These are phyloP conservation scores for Cataglyphis altisquamis DNA, from an alignment of 2,888 invertebrate species.

Conservation along the genomic window DNA sequence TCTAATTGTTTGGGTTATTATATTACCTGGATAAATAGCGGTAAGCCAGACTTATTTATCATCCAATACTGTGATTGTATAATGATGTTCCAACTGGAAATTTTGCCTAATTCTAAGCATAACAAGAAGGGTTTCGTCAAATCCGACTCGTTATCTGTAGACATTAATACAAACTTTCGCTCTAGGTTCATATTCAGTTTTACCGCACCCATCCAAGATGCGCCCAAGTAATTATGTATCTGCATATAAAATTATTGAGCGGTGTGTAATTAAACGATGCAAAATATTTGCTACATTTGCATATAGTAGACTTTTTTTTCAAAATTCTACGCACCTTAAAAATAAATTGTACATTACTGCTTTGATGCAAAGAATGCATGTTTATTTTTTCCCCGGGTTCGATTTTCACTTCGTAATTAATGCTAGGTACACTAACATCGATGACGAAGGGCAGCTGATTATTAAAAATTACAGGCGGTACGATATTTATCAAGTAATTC, in stretches of 20 bases:
- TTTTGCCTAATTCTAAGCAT: constrained; percentile 89
- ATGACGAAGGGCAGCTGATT: constrained; percentile 93
- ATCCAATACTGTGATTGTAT: constrained; percentile 95
- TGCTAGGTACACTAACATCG: constrained; percentile 87
- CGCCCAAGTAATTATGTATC: constrained; percentile 89
- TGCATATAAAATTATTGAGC: constrained; percentile 72
- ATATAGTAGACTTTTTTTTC: neutral
- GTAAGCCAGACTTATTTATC: constrained; percentile 95
- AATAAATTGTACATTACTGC: constrained; percentile 87
- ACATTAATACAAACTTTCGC: constrained; percentile 89
- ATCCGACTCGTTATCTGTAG: constrained; percentile 90
- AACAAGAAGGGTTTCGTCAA: constrained; percentile 90
- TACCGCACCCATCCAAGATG: constrained; percentile 91
- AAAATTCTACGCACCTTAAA: constrained; percentile 81
- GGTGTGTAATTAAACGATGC: neutral
- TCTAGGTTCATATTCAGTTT: constrained; percentile 90
- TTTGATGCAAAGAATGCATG: constrained; percentile 90
- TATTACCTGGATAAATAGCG: constrained; percentile 92
- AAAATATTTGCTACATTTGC: neutral
- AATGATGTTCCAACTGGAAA: constrained; percentile 89
- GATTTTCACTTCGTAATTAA: constrained; percentile 88
- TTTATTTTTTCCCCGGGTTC: constrained; percentile 92
- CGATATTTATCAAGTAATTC: constrained; percentile 91
- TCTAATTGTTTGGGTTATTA: constrained; percentile 65
- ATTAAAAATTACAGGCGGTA: constrained; percentile 92